phyloP scores from a whole-genome alignment of 1,140 invertebrate species.

The Parapsyche elsis region DNA sequence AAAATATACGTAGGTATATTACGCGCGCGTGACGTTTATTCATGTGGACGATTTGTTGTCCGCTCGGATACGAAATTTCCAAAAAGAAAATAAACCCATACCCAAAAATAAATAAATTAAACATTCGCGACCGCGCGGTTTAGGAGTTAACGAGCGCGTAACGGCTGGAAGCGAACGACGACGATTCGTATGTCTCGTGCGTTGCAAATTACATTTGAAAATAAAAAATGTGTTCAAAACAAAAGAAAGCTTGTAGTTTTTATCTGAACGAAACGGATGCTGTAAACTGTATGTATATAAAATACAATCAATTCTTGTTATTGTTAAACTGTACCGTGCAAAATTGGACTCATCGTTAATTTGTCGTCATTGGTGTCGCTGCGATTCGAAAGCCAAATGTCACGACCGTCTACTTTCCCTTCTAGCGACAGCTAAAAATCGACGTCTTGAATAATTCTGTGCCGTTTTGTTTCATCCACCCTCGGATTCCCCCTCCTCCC shows the following conservation, averaged over 20 bases:
- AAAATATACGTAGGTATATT: slow-evolving; percentile 10
- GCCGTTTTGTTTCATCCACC: not conserved
- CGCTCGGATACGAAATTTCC: not conserved
- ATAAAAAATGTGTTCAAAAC: not conserved
- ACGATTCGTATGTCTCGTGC: not conserved
- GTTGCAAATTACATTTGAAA: slow-evolving; percentile 4
- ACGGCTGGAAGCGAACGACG: too few relatives aligned
- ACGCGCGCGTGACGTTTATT: slow-evolving; percentile 22
- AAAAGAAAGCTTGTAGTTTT: too few relatives aligned
- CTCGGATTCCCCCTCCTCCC: not conserved
- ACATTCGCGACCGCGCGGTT: not conserved
- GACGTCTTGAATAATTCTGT: slow-evolving; percentile 15
- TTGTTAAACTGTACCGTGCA: too few relatives aligned
- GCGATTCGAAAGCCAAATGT: too few relatives aligned
- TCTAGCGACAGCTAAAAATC: slow-evolving; percentile 9
- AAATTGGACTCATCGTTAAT: too few relatives aligned
- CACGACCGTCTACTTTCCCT: not conserved
- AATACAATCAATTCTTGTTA: too few relatives aligned
- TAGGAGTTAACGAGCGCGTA: too few relatives aligned
- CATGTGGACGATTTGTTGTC: slow-evolving; percentile 39
- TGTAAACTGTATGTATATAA: too few relatives aligned
- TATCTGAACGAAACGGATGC: too few relatives aligned
- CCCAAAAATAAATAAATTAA: not conserved
- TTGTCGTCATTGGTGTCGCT: too few relatives aligned
- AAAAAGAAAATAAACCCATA: not conserved